Evolutionary conservation across 2,888 invertebrate genomes (phyloP).

Genomic region (Chouioia cunea): DNA sequence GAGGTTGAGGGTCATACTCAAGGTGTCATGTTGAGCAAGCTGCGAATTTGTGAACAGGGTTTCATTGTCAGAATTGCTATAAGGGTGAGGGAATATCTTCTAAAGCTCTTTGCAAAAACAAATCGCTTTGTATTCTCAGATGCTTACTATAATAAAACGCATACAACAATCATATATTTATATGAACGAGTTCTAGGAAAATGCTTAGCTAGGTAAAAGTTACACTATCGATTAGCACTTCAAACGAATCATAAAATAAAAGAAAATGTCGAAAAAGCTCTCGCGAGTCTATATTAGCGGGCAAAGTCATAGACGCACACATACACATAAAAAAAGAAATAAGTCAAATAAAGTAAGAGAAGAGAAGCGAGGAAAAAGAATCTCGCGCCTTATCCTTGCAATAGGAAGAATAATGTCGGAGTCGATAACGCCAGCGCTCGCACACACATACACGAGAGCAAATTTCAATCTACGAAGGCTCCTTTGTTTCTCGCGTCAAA

Average conservation of each 20-base stretch:
- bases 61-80: neutral
- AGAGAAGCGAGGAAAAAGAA: conserved; percentile 44
- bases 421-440: conserved; percentile 49
- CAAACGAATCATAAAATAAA: neutral
- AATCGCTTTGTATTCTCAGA: too few species aligned
- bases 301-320: too few species aligned
- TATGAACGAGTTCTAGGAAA: too few species aligned
- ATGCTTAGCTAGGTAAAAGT: too few species aligned
- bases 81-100: neutral
- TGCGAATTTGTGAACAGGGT: too few species aligned
- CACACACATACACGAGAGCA: conserved; percentile 39
- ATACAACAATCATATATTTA: too few species aligned
- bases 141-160: too few species aligned
- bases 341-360: neutral
- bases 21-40: conserved; percentile 17
- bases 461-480: conserved; percentile 58
- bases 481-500: conserved; percentile 59
- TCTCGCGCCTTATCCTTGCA: conserved; percentile 53
- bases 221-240: conserved; percentile 1
- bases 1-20: conserved; percentile 21
- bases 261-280: conserved; percentile 31
- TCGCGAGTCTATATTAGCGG: neutral
- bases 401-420: conserved; percentile 58
- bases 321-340: conserved; percentile 31
- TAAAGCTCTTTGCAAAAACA: too few species aligned